Conservation (phyloP, 2,113 vertebrate genomes). For the Indri indri region DNA sequence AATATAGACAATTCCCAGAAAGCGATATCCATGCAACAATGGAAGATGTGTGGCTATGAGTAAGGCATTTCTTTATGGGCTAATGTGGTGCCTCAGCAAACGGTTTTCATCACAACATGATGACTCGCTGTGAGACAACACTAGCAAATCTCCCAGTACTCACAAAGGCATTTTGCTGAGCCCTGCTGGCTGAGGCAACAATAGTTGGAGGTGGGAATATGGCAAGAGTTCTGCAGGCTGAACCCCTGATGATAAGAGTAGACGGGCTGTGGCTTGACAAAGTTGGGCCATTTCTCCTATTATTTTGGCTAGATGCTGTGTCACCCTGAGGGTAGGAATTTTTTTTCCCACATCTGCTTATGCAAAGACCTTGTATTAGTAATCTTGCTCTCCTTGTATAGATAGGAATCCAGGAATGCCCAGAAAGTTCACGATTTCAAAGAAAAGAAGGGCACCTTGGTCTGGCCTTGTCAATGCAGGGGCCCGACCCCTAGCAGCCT, state of each 20-base stretch:
- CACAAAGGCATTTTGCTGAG: slow-evolving; percentile 80
- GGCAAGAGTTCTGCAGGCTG: slow-evolving; percentile 67
- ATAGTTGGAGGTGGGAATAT: slow-evolving; percentile 36
- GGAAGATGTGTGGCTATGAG: slow-evolving; percentile 64
- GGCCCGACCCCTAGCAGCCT: neutral
- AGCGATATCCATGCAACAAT: slow-evolving; percentile 56
- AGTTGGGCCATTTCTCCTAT: neutral
- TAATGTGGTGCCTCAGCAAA: slow-evolving; percentile 75
- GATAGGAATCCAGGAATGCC: neutral
- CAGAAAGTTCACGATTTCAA: neutral
- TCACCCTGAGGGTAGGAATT: neutral
- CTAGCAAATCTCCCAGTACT: slow-evolving; percentile 75
- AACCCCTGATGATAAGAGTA: neutral
- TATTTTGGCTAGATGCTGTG: neutral
- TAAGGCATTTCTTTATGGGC: slow-evolving; percentile 80
- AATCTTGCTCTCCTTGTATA: neutral
- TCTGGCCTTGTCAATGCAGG: neutral
- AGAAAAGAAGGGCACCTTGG: neutral
- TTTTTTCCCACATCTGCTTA: neutral
- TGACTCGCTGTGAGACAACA: slow-evolving; percentile 74
- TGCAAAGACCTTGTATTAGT: neutral
- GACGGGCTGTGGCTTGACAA: neutral
- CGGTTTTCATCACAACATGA: slow-evolving; percentile 77
- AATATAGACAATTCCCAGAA: slow-evolving; percentile 58
- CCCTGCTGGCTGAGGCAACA: slow-evolving; percentile 75